Conservation (phyloP, 2,888 invertebrate genomes). For the Eubasilissa splendida region DNA sequence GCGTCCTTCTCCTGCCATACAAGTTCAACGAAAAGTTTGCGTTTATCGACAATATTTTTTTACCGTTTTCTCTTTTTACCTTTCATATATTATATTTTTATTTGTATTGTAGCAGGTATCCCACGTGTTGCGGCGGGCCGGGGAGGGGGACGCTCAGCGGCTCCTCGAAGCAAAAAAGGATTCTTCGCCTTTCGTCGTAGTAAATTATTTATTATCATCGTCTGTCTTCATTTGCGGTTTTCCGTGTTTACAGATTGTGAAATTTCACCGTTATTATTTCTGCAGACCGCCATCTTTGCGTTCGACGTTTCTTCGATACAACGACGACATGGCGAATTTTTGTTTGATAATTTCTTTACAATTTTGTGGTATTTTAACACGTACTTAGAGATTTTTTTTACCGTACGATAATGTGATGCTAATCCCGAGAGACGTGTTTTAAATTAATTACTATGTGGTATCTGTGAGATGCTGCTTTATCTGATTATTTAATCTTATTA, state of each 20-base stretch:
- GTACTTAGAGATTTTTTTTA: no score
- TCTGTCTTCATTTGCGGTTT: conserved; percentile 14
- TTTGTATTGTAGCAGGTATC: background rate
- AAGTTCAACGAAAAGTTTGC: conserved; percentile 30
- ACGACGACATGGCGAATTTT: no score
- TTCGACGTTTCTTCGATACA: background rate
- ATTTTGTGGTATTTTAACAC: no score
- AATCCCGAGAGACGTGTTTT: no score
- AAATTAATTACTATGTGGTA: no score
- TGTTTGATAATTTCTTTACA: no score
- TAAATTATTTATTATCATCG: conserved; percentile 24
- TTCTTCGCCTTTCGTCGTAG: conserved; percentile 1
- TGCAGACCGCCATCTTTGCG: background rate
- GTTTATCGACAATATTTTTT: conserved; percentile 34
- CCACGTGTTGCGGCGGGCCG: conserved; percentile 8
- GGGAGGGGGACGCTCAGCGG: background rate
- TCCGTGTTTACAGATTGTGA: conserved; percentile 10
- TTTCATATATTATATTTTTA: background rate
- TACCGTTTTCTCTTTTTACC: conserved; percentile 35
- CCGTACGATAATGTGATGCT: no score
- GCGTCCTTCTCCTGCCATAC: background rate
- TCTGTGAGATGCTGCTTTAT: no score
- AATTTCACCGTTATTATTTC: conserved; percentile 10
- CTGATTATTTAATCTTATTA: no score
- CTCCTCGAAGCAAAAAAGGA: conserved; percentile 23